Base-by-base conservation (phyloP, 1,140 invertebrate genomes). In the Caenorhabditis tropicalis region DNA sequence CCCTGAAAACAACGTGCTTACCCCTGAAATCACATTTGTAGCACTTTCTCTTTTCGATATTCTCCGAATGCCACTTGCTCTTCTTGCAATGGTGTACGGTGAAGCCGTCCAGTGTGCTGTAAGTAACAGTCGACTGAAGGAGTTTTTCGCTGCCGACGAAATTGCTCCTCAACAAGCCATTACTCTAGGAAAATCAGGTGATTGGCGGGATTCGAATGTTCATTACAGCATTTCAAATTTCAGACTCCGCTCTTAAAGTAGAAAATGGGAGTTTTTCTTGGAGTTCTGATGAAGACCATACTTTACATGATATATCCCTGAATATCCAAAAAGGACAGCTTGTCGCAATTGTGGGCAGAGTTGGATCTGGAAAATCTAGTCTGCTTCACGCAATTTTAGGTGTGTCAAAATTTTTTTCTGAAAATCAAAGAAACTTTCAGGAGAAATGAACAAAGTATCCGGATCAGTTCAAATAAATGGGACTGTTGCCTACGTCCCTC, bases 41-140 rank as follows among this genome's bases (percentile, higher is more conserved):
- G 92, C 93, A 12, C 88, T 94, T 10, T 91, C 94, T 12, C 89
- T 94, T 7, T 94, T 94, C 88, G 93, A 94, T 39, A 92, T 94
- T 79, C 88, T 94, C 49, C 88, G 83, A 53, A 83, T 81, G 10
- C 87, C 89, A 19, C 87, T 91, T 87, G 88, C 85, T 15, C 87
- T 87, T 10, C 51, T 90, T 31, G 89, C 83, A 9, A 58, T 86
- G 46, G 46, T 90, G 16, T 89, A 89, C 65, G 58, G 48, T 24
- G 83, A 84, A 53, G 53, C 49, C 19, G 82, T 87, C 24, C 86
- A 87, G 70, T 74, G 65, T 43, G 5, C 65, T 10, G 65, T 74
- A 7, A 58, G 82, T 27, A 86, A 87, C 16, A 86, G 36, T 12
- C 87, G 87, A 3, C 49, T 87, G 21, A 86, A 86, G 19, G 36